These are phyloP conservation scores for Dipus sagitta DNA, from an alignment of 2,797 vertebrate genomes.

Conservation along the genomic window DNA sequence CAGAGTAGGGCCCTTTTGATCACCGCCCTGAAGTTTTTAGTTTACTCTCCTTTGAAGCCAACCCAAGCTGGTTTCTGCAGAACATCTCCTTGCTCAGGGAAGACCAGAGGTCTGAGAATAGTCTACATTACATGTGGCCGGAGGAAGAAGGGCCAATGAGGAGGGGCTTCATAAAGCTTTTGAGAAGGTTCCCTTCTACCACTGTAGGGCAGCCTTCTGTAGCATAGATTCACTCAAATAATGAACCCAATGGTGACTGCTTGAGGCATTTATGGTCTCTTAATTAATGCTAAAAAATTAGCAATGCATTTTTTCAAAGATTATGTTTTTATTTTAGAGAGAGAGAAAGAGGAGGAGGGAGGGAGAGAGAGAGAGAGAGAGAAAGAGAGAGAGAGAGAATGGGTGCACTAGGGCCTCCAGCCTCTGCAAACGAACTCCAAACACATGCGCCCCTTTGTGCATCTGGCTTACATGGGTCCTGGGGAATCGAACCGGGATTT, in stretches of 20 bases:
- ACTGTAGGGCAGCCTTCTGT: slow-evolving; percentile 5
- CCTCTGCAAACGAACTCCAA: too few relatives aligned
- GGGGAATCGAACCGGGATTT: too few relatives aligned
- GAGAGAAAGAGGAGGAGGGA: too few relatives aligned
- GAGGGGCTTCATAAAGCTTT: neutral
- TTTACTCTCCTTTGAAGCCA: neutral
- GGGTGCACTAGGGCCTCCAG: too few relatives aligned
- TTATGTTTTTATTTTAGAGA: too few relatives aligned
- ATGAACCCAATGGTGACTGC: slow-evolving; percentile 15
- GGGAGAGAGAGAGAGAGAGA: too few relatives aligned
- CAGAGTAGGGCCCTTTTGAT: neutral
- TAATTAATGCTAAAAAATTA: slow-evolving; percentile 13
- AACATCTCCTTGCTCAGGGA: neutral
- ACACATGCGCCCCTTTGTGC: too few relatives aligned
- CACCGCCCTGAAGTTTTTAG: neutral
- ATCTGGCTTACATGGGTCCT: too few relatives aligned
- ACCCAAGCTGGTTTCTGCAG: neutral
- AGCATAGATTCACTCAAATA: slow-evolving; percentile 22
- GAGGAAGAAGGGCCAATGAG: neutral
- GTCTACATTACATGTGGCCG: neutral
- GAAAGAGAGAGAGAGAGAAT: too few relatives aligned
- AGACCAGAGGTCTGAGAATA: neutral
- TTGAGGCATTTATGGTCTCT: slow-evolving; percentile 28
- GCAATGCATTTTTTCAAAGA: too few relatives aligned
- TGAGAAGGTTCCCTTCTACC: slow-evolving; percentile 21